Evolutionary conservation across 1,140 invertebrate species (phyloP), one percentile per base, ranked within the genome.

Genomic region (Drosophila fuyamai): DNA sequence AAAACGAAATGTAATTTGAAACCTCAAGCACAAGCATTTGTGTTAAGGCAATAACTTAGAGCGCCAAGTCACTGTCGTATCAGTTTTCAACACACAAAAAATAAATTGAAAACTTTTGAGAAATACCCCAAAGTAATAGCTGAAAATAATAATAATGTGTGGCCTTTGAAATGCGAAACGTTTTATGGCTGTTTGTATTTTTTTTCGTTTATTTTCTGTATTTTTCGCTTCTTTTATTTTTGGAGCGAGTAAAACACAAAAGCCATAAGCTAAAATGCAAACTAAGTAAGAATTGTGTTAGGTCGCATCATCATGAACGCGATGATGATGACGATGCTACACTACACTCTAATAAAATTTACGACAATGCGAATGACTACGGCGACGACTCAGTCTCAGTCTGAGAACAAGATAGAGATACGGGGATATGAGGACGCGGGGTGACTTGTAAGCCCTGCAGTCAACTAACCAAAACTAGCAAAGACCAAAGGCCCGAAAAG

Each of bases 281-380:
- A 81, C 63, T 81, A 76, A 81, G 72, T 81, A 81, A 81, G 50
- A 78, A 81, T 77, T 78, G 74, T 81, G 67, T 82, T 81, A 81
- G 61, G 79, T 81, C 62, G 63, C 77, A 51, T 67, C 12, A 53
- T 55, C 32, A 44, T 70, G 14, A 55, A 32, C 48, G 14, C 27
- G 40, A 40, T 59, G 32, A 57, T 57, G 56, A 80, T 80, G 47
- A 79, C 62, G 75, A 65, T 81, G 29, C 51, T 61, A 70, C 68
- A 74, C 79, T 73, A 67, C 68, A 86, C 82, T 86, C 79, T 81
- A 86, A 86, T 86, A 86, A 86, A 86, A 86, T 86, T 86, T 86
- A 86, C 82, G 82, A 86, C 82, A 85, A 85, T 85, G 74, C 63
- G 79, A 85, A 85, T 86, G 82, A 70, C 78, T 71, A 82, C 73